Percentiles rank a stretch among this genome's conserved stretches.
Conservation (phyloP, 2,797 vertebrate species). For the Pogoniulus pusillus region DNA sequence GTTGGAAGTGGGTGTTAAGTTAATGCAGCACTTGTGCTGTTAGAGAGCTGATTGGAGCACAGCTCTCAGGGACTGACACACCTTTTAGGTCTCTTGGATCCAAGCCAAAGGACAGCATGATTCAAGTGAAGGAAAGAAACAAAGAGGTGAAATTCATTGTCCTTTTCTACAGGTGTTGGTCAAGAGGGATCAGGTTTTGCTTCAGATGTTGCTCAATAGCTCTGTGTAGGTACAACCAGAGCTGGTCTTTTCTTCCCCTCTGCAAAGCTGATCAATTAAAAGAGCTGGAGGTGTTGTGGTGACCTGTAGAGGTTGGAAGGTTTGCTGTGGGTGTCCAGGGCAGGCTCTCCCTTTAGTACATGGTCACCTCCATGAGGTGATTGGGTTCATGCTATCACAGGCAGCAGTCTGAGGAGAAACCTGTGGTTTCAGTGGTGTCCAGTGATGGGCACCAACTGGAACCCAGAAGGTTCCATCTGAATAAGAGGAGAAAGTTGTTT, state of each 20-base stretch:
- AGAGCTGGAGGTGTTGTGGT: not conserved
- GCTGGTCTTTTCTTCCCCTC: not conserved
- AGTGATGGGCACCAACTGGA: too few relatives aligned
- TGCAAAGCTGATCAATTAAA: not conserved
- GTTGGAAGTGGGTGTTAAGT: not conserved
- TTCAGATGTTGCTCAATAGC: not conserved
- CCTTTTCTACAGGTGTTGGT: not conserved
- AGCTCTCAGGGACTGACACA: not conserved
- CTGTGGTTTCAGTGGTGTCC: too few relatives aligned
- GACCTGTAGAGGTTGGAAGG: not conserved
- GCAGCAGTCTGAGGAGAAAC: not conserved
- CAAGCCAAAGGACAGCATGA: not conserved
- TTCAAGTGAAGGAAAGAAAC: not conserved
- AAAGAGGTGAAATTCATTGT: not conserved
- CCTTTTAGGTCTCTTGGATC: too few relatives aligned
- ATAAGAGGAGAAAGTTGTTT: too few relatives aligned
- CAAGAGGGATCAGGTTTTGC: not conserved
- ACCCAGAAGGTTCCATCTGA: too few relatives aligned
- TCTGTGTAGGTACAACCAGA: not conserved
- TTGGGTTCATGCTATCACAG: not conserved
- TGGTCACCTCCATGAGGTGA: not conserved
- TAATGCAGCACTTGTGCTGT: not conserved
- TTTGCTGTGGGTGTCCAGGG: not conserved
- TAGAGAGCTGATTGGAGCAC: not conserved
- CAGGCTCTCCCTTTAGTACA: not conserved